These are phyloP conservation scores for Serripes groenlandicus DNA, from an alignment of 2,888 invertebrate genomes.

Conservation along the genomic window DNA sequence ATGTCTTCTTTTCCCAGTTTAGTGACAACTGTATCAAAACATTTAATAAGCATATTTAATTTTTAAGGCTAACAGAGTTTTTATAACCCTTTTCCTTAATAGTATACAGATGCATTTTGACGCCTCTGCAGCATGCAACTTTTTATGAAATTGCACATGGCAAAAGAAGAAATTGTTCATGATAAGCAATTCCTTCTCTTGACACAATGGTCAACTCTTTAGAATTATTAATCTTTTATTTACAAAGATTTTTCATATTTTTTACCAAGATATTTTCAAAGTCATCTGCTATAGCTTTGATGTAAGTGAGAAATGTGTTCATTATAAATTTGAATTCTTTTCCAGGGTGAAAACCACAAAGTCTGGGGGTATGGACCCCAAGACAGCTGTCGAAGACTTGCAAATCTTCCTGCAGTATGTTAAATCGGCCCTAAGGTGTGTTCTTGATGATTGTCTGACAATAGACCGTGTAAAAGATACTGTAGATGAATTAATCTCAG, in stretches of 20 bases:
- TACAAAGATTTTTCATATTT: not conserved
- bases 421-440: not conserved
- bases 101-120: no score
- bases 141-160: not conserved
- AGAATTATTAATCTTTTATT: no score
- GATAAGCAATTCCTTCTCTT: not conserved
- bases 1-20: not conserved
- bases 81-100: no score
- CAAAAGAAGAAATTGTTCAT: not conserved
- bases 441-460: not conserved
- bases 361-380: not conserved
- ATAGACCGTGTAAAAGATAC: not conserved
- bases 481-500: not conserved
- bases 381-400: not conserved
- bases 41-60: no score
- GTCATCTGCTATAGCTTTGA: not conserved
- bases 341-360: not conserved
- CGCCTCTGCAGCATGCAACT: no score
- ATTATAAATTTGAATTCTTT: not conserved
- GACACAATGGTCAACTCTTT: no score
- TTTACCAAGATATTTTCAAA: not conserved
- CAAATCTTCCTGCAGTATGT: constrained; percentile 5
- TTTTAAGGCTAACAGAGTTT: no score
- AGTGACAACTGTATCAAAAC: no score
- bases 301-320: not conserved